Conservation (phyloP, 2,888 invertebrate genomes). For the Heterodera filipjevi region DNA sequence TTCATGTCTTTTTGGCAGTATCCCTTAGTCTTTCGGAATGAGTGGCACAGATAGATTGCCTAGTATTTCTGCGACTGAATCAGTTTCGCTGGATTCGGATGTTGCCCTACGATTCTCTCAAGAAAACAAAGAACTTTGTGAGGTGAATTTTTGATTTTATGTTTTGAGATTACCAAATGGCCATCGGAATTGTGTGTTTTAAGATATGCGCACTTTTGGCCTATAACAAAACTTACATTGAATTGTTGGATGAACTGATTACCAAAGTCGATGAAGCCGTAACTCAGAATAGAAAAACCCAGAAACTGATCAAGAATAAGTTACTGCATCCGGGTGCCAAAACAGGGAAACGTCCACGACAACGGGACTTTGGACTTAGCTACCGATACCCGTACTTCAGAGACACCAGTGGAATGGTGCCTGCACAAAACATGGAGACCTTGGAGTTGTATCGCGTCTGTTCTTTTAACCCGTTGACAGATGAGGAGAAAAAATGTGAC, state of each 20-base stretch:
- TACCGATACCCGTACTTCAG: conserved; percentile 61
- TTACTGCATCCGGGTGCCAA: neutral
- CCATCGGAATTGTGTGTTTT: neutral
- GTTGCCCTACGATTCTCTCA: conserved; percentile 5
- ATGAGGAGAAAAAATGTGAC: conserved; percentile 28
- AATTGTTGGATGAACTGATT: conserved; percentile 46
- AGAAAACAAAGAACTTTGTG: conserved; percentile 5
- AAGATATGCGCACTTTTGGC: conserved; percentile 38
- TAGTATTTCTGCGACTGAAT: neutral
- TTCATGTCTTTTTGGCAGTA: too few relatives aligned
- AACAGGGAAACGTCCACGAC: neutral
- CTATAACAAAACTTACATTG: conserved; percentile 51
- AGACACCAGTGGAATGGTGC: conserved; percentile 56
- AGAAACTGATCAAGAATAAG: conserved; percentile 41
- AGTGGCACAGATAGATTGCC: conserved; percentile 17
- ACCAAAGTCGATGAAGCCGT: conserved; percentile 43
- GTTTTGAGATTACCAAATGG: neutral
- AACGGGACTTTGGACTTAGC: conserved; percentile 13
- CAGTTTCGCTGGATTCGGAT: conserved; percentile 16
- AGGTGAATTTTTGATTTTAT: neutral
- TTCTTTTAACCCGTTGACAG: conserved; percentile 25
- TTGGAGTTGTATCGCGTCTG: conserved; percentile 35
- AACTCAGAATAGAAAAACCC: conserved; percentile 43
- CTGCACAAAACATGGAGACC: conserved; percentile 51
- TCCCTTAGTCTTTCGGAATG: conserved; percentile 25